Evolutionary conservation across 2,113 vertebrate genomes (phyloP).

Genomic region (Corvus hawaiiensis): DNA sequence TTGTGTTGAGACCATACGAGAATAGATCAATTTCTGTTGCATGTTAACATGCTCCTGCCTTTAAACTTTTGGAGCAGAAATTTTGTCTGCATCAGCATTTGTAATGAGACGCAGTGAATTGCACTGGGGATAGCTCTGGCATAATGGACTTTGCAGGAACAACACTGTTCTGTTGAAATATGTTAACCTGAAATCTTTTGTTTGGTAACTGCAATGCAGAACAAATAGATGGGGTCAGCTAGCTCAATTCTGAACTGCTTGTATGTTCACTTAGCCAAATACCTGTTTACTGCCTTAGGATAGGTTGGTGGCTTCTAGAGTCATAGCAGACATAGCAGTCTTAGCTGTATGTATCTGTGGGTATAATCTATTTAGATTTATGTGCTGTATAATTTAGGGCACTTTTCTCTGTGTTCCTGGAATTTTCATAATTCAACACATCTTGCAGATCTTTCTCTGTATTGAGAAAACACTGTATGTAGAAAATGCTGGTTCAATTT

Average conservation of each 20-base stretch:
- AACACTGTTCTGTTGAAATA: background rate
- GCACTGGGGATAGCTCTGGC: background rate
- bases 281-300: background rate
- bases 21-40: background rate
- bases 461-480: background rate
- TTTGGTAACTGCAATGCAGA: background rate
- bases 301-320: background rate
- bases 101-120: background rate
- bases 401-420: background rate
- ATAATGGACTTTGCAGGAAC: background rate
- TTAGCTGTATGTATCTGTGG: fast-evolving
- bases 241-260: background rate
- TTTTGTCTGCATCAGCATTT: background rate
- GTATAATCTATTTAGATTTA: background rate
- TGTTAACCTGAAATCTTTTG: background rate
- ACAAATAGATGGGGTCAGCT: background rate
- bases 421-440: background rate
- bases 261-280: background rate
- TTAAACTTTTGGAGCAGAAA: background rate
- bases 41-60: background rate
- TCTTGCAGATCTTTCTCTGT: background rate
- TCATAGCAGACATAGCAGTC: background rate
- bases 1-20: background rate
- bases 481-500: background rate
- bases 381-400: background rate